Evolutionary conservation across 1,140 invertebrate genomes (phyloP), one percentile per base, ranked within the genome.

Genomic region (Aphidius gifuensis): DNA sequence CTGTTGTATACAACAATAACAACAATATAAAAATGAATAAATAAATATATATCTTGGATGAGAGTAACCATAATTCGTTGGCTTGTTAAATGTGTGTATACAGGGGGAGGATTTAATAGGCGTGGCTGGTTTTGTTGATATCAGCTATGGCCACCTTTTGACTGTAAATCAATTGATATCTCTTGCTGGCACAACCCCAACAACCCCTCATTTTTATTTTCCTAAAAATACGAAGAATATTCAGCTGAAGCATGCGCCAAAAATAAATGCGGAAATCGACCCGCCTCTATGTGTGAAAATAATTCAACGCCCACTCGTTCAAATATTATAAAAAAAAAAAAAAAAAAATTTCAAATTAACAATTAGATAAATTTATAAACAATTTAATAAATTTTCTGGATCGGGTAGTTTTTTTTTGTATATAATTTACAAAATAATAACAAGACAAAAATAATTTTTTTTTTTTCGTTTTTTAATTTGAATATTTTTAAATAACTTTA

Each of bases 161-260:
- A 75, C 77, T 73, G 72, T 80, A 78, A 81, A 80, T 80, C 78
- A 81, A 80, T 81, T 79, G 77, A 81, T 79, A 80, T 79, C 77
- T 61, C 70, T 59, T 21, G 58, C n/a, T 45, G 38, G 56, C 58
- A 48, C 54, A 45, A 40, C 51, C 57, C 50, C 58, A 61, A 38
- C 60, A 44, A 44, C 58, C 45, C 39, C 62, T 53, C 59, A 39
- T 55, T 46, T 45, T 16, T 53, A 58, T 43, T 3, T 32, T 32
- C 6, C 58, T 40, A 51, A 32, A 47, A 42, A 45, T 46, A 43
- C 53, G 32, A n/a, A 48, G 46, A 56, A 48, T n/a, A 45, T 45
- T 47, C 38, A 7, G 32, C 40, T 21, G 61, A 45, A 43, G 55
- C 77, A 79, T 79, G 74, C 76, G 75, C 77, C 73, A 69, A 71